A percentile compares a stretch with the other conserved stretches of the same genome.
Evolutionary conservation across 2,113 vertebrate genomes (phyloP).

Genomic region (Hemiscyllium ocellatum): DNA sequence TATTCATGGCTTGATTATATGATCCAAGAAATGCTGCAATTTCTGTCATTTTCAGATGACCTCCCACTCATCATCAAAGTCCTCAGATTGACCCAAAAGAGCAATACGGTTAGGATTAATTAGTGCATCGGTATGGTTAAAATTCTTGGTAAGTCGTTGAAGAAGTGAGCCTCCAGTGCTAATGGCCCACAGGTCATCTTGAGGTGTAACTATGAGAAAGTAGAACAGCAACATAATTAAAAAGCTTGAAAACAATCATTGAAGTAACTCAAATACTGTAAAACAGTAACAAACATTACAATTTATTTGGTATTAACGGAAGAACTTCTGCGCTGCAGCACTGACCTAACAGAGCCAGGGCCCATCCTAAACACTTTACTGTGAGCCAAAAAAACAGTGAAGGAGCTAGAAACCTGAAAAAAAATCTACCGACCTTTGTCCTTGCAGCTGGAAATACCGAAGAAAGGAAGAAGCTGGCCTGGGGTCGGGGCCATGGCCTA

Average conservation of each 20-base stretch:
- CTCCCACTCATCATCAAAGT: constrained; percentile 93
- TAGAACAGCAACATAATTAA: background rate
- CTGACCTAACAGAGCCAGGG: too few species aligned
- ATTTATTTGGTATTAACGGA: background rate
- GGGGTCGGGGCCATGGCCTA: too few species aligned
- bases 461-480: too few species aligned
- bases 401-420: too few species aligned
- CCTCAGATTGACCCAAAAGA: constrained; percentile 59
- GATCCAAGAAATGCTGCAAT: background rate
- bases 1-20: background rate
- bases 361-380: too few species aligned
- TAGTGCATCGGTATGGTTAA: constrained; percentile 59
- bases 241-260: background rate
- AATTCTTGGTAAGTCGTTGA: constrained; percentile 84
- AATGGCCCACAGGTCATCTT: constrained; percentile 86
- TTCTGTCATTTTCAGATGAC: constrained; percentile 68
- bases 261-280: background rate
- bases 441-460: too few species aligned
- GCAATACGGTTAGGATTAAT: constrained; percentile 51
- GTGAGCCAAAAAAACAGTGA: too few species aligned
- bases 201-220: constrained; percentile 67
- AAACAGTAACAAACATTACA: background rate
- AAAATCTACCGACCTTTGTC: too few species aligned
- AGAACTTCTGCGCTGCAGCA: background rate
- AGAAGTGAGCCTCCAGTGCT: constrained; percentile 69